Conservation (phyloP, 2,113 vertebrate species). For the Passer domesticus region DNA sequence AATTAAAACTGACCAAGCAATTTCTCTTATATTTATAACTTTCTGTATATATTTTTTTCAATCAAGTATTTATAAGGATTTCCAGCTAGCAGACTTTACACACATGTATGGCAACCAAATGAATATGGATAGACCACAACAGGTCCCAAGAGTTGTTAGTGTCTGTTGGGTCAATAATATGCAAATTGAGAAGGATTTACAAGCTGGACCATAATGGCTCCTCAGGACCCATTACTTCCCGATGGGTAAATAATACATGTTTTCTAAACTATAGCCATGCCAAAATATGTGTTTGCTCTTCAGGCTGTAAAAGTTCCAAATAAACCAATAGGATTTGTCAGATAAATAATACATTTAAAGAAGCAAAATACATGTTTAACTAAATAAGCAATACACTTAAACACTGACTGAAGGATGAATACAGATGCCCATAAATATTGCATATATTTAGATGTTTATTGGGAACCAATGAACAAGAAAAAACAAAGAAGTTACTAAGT, state of each 20-base stretch:
- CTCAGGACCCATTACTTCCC: constrained; percentile 70
- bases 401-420: neutral
- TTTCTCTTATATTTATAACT: constrained; percentile 41
- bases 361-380: constrained; percentile 23
- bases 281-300: constrained; percentile 53
- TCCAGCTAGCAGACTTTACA: constrained; percentile 41
- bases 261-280: constrained; percentile 63
- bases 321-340: constrained; percentile 39
- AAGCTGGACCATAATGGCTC: constrained; percentile 59
- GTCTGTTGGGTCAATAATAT: constrained; percentile 58
- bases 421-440: neutral
- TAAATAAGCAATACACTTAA: constrained; percentile 11
- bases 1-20: constrained; percentile 50
- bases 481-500: neutral
- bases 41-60: constrained; percentile 35
- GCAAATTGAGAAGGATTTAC: constrained; percentile 66
- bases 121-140: constrained; percentile 59
- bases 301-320: constrained; percentile 46
- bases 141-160: constrained; percentile 51
- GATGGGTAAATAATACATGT: constrained; percentile 67
- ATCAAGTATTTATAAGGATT: constrained; percentile 51
- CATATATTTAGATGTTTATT: neutral
- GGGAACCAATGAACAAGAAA: neutral
- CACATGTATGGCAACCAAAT: constrained; percentile 13
- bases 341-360: constrained; percentile 37